Percentiles rank a stretch among this genome's conserved stretches.
Conservation (phyloP, 2,113 vertebrate species). For the Lucifuga dentata region DNA sequence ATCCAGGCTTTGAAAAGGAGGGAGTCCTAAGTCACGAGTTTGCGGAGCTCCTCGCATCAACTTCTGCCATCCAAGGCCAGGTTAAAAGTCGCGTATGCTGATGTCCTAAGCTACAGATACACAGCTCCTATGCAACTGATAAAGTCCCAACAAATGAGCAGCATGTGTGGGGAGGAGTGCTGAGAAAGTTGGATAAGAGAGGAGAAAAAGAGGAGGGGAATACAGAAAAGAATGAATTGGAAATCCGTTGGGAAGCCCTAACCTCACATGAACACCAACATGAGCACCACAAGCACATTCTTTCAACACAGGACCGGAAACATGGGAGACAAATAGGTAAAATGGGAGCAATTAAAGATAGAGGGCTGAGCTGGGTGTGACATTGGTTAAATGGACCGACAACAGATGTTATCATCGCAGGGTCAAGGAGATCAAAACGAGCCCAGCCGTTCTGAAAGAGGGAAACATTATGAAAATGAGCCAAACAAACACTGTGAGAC, state of each 20-base stretch:
- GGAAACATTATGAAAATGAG: background rate
- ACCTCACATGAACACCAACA: slow-evolving; percentile 24
- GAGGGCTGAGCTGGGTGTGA: background rate
- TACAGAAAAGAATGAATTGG: slow-evolving; percentile 24
- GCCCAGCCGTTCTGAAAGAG: background rate
- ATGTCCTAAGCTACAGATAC: background rate
- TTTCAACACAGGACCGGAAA: slow-evolving; percentile 37
- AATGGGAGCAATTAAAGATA: slow-evolving; percentile 2
- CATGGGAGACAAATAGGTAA: slow-evolving; percentile 4
- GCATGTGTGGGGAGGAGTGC: slow-evolving; percentile 51
- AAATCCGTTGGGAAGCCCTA: slow-evolving; percentile 27
- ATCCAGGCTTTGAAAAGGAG: too few relatives aligned
- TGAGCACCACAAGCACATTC: slow-evolving; percentile 14
- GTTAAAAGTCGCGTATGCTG: background rate
- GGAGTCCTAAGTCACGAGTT: too few relatives aligned
- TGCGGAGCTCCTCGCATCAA: too few relatives aligned
- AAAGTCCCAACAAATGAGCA: slow-evolving; percentile 51
- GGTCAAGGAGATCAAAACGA: slow-evolving; percentile 18
- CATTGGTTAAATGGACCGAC: slow-evolving; percentile 2
- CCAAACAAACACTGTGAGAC: background rate
- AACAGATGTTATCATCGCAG: slow-evolving; percentile 48
- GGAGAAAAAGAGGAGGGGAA: slow-evolving; percentile 18
- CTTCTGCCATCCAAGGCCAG: too few relatives aligned
- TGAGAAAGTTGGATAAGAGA: slow-evolving; percentile 34
- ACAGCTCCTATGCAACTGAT: background rate